A percentile compares a stretch with the other conserved stretches of the same genome.
These are phyloP conservation scores for Acrocephalus arundinaceus DNA, from an alignment of 2,113 vertebrate genomes.

Conservation along the genomic window DNA sequence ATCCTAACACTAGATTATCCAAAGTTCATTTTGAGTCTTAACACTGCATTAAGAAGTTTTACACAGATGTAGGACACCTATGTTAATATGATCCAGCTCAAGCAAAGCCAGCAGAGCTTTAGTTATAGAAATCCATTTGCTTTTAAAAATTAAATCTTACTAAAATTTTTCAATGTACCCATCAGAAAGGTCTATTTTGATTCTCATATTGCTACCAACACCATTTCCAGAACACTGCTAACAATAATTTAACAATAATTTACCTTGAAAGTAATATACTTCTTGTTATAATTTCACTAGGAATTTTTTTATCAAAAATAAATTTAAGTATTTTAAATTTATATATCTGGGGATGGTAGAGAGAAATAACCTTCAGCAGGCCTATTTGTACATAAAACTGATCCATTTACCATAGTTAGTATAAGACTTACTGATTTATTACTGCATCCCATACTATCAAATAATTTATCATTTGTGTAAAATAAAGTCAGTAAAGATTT, in stretches of 20 bases:
- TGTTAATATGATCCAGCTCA: not conserved
- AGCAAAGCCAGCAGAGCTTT: not conserved
- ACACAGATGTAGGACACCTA: not conserved
- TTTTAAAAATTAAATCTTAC: not conserved
- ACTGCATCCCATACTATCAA: not conserved
- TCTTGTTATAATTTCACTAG: not conserved
- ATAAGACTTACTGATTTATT: not conserved
- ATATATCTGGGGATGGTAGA: not conserved
- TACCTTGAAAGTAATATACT: not conserved
- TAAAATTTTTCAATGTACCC: not conserved
- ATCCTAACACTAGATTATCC: not conserved
- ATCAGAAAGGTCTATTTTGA: not conserved
- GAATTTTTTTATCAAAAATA: not conserved
- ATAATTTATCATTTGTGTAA: not conserved
- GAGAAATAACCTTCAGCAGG: not conserved
- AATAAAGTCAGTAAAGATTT: not conserved
- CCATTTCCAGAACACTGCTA: not conserved
- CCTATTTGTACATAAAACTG: not conserved
- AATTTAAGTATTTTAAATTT: not conserved
- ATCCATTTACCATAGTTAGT: not conserved
- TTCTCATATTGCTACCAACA: not conserved
- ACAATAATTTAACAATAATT: conserved; percentile 5
- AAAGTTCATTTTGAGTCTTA: not conserved
- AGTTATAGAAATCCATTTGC: not conserved
- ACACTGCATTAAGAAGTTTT: not conserved